Base-by-base conservation (phyloP, 30 jellyfish, hydroid and myxozoan species). In the Cassiopea xamachana region DNA sequence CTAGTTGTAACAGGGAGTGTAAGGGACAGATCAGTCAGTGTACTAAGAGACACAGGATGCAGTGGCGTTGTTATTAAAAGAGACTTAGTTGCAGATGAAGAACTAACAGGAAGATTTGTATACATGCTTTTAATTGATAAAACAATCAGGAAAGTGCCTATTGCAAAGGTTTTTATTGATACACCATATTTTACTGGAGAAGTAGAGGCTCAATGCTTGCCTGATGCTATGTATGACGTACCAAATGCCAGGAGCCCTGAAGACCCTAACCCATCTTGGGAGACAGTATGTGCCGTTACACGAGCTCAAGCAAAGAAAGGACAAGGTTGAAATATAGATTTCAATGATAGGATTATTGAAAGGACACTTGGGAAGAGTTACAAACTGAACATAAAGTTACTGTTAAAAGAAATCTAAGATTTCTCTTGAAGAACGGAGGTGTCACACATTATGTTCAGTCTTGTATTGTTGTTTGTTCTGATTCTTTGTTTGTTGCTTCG, bases 1-100 rank as follows among this genome's bases (percentile, higher is more conserved):
- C 88, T 71, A 79, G 84, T 82, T 86, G 89, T 86, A 51, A 84
- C 85, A 84, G 86, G 92, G 8, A 84, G 92, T 69, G 87, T 72
- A 51, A 60, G 92, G 69, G 86, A 84, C 79, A 73, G 79, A 73
- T 73, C 92, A 70, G 92, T 84, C 43, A 73, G 78, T 13, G 92
- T 71, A 72, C 58, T 48, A 62, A 70, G 92, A 27, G 92, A 82
- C 58, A 82, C 82, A 64, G 91, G 91, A 48, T 62, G 91, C 82
- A 82, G 84, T 82, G 91, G 82, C 55, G 73, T 82, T 82, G 84
- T 82, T 46, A 70, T 82, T 64, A 82, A 82, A 73, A 82, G 83
- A 19, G 91, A 82, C 71, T 68, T 82, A 71, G 84, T 82, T 48
- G 43, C 48, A 45, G 91, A 82, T 46, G 82, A 82, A 43, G 80